phyloP scores from a whole-genome alignment of 2,797 vertebrate species.

The Poeciliopsis presidionis region DNA sequence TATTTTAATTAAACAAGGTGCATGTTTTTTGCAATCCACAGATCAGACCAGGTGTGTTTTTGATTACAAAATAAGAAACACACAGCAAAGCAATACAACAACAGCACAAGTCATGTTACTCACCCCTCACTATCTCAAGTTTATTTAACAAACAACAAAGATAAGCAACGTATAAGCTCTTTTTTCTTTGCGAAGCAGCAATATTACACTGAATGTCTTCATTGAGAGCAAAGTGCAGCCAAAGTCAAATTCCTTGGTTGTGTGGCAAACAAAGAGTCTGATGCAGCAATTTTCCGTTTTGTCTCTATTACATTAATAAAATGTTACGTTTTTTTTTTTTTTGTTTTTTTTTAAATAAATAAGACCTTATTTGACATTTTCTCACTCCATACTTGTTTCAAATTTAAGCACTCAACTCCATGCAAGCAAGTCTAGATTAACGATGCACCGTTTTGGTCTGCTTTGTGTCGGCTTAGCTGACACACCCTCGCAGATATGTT shows the following conservation, averaged over 20 bases:
- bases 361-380: background rate
- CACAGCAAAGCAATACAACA: background rate
- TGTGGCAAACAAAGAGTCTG: background rate
- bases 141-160: slow-evolving; percentile 4
- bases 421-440: background rate
- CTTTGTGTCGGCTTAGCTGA: background rate
- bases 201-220: slow-evolving; percentile 9
- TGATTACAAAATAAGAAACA: slow-evolving; percentile 9
- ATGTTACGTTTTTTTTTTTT: background rate
- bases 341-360: background rate
- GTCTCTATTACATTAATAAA: background rate
- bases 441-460: background rate
- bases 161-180: background rate
- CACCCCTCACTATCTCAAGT: background rate
- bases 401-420: background rate
- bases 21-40: background rate
- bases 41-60: background rate
- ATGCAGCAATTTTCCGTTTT: background rate
- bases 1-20: background rate
- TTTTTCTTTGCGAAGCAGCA: background rate
- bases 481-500: background rate
- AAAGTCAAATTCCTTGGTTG: background rate
- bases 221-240: background rate
- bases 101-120: background rate
- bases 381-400: background rate